Evolutionary conservation across 2,888 invertebrate genomes (phyloP).

Genomic region (Macaria notata): DNA sequence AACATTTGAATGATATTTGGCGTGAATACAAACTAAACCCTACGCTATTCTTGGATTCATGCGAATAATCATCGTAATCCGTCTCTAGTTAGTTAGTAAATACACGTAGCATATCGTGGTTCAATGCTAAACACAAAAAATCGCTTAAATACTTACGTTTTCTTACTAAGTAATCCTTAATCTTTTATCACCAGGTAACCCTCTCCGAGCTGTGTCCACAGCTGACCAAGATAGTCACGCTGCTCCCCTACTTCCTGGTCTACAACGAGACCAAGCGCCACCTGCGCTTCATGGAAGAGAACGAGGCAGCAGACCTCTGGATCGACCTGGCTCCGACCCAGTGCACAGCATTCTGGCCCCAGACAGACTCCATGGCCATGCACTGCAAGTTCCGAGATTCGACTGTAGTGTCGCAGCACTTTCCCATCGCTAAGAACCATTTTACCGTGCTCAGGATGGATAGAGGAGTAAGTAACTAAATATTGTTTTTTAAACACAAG

Average conservation of each 20-base stretch:
- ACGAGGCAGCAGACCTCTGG: conserved; percentile 92
- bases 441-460: conserved; percentile 91
- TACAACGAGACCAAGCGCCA: conserved; percentile 85
- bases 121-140: too few relatives aligned
- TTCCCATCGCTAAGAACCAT: conserved; percentile 86
- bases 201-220: conserved; percentile 88
- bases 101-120: too few relatives aligned
- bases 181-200: conserved; percentile 67
- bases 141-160: too few relatives aligned
- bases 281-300: conserved; percentile 91
- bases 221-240: conserved; percentile 89
- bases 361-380: conserved; percentile 90
- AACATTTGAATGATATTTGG: too few relatives aligned
- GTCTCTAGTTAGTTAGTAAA: too few relatives aligned
- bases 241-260: conserved; percentile 90
- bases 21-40: too few relatives aligned
- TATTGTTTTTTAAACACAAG: too few relatives aligned
- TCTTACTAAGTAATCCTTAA: too few relatives aligned
- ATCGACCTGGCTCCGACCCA: conserved; percentile 87
- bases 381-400: conserved; percentile 90
- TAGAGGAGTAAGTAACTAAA: conserved; percentile 84
- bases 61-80: too few relatives aligned
- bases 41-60: too few relatives aligned
- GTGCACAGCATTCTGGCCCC: conserved; percentile 91
- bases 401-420: conserved; percentile 88